These are phyloP conservation scores for Ceyx melanurus DNA, from an alignment of 2,113 vertebrate species.

Conservation along the genomic window DNA sequence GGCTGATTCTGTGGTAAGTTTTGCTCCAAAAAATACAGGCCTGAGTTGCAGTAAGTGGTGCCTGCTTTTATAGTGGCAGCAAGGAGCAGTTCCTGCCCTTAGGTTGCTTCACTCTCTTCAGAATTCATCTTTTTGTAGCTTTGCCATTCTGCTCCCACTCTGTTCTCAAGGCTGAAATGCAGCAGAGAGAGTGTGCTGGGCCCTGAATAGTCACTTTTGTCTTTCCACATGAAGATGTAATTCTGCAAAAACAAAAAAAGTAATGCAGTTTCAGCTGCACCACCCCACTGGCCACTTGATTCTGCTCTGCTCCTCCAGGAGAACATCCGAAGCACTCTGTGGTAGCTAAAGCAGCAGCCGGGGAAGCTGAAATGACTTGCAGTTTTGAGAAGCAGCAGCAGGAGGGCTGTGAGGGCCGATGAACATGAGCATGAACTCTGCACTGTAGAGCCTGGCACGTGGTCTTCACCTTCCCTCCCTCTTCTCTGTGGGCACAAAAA, in stretches of 20 bases:
- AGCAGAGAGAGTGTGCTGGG: neutral
- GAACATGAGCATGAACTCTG: neutral
- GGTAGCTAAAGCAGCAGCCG: neutral
- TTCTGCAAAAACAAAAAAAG: neutral
- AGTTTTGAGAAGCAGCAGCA: neutral
- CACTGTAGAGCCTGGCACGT: neutral
- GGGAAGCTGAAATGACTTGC: constrained; percentile 50
- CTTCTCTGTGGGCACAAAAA: neutral
- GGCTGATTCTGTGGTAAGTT: neutral
- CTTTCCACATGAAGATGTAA: neutral
- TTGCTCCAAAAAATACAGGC: neutral
- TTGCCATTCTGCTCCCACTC: neutral
- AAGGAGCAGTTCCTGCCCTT: neutral
- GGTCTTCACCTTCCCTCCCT: neutral
- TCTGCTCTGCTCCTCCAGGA: neutral
- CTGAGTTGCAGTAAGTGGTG: neutral
- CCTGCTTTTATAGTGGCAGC: neutral
- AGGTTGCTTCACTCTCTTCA: neutral
- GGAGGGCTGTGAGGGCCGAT: neutral
- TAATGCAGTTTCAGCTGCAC: neutral
- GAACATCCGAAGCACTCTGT: accelerated
- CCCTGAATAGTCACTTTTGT: neutral
- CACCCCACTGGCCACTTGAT: neutral
- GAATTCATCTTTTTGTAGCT: neutral
- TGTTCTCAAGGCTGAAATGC: neutral